Evolutionary conservation across 2,797 vertebrate genomes (phyloP).

Genomic region (Chromis chromis): DNA sequence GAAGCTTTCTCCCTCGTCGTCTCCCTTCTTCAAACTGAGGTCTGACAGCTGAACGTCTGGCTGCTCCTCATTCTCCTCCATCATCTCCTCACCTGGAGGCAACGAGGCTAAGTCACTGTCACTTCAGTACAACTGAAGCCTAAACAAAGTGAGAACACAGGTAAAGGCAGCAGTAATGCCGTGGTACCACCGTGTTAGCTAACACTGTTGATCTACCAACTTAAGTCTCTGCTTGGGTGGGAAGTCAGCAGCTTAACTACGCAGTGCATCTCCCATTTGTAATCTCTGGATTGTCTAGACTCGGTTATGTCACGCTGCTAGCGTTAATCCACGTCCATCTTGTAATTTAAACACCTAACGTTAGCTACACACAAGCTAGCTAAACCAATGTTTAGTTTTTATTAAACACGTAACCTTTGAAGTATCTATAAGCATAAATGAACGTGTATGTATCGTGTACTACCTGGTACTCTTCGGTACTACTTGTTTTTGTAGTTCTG

Average conservation of each 20-base stretch:
- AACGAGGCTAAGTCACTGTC: not conserved
- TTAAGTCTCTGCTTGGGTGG: no score
- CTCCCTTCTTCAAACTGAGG: slow-evolving; percentile 12
- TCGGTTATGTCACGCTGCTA: not conserved
- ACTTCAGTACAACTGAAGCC: no score
- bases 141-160: not conserved
- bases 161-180: not conserved
- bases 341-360: not conserved
- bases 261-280: not conserved
- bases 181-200: not conserved
- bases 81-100: slow-evolving; percentile 52
- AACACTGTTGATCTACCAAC: not conserved
- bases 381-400: not conserved
- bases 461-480: slow-evolving; percentile 25
- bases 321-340: not conserved
- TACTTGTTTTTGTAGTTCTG: slow-evolving; percentile 5
- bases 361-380: slow-evolving; percentile 8
- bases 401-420: not conserved
- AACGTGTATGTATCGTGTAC: not conserved
- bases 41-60: slow-evolving; percentile 28
- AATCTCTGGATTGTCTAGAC: not conserved
- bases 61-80: slow-evolving; percentile 73
- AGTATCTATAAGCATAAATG: rapidly evolving
- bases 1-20: slow-evolving; percentile 56
- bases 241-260: not conserved